These are phyloP conservation scores for Mesopsocus fuscifrons DNA, from an alignment of 2,888 invertebrate species.

Conservation along the genomic window DNA sequence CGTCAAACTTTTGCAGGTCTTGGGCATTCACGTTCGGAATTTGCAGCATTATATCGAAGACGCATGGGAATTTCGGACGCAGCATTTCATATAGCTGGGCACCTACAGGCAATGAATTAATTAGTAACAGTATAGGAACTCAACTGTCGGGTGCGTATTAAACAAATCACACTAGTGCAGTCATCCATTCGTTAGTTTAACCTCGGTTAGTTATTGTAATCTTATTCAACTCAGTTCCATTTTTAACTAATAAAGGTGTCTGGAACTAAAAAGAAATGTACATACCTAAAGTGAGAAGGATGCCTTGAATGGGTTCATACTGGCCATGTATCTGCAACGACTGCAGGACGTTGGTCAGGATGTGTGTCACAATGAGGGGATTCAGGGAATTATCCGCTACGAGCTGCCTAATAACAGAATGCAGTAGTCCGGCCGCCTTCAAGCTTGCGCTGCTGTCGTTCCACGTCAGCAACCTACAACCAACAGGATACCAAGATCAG, in stretches of 20 bases:
- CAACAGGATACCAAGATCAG: slow-evolving; percentile 16
- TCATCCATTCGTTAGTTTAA: too few relatives aligned
- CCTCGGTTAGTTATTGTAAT: too few relatives aligned
- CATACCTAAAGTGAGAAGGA: slow-evolving; percentile 24
- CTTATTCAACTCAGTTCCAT: too few relatives aligned
- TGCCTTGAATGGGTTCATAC: slow-evolving; percentile 71
- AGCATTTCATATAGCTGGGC: slow-evolving; percentile 72
- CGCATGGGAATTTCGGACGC: slow-evolving; percentile 52
- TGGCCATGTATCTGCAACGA: slow-evolving; percentile 76
- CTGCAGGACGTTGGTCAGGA: slow-evolving; percentile 48
- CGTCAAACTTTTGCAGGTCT: slow-evolving; percentile 69
- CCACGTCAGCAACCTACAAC: slow-evolving; percentile 56
- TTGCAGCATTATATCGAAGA: slow-evolving; percentile 48
- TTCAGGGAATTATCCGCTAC: slow-evolving; percentile 40
- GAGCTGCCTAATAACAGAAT: slow-evolving; percentile 48
- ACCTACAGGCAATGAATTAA: too few relatives aligned
- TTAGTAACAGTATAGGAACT: too few relatives aligned
- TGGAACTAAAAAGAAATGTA: too few relatives aligned
- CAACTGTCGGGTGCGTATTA: too few relatives aligned
- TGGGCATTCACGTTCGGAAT: slow-evolving; percentile 66
- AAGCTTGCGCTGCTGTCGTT: slow-evolving; percentile 66
- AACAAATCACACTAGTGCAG: too few relatives aligned
- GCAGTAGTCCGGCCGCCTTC: slow-evolving; percentile 55
- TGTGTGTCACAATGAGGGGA: slow-evolving; percentile 46
- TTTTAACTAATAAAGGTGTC: too few relatives aligned